These are phyloP conservation scores for Cygnus olor DNA, from an alignment of 2,797 vertebrate species.

Conservation along the genomic window DNA sequence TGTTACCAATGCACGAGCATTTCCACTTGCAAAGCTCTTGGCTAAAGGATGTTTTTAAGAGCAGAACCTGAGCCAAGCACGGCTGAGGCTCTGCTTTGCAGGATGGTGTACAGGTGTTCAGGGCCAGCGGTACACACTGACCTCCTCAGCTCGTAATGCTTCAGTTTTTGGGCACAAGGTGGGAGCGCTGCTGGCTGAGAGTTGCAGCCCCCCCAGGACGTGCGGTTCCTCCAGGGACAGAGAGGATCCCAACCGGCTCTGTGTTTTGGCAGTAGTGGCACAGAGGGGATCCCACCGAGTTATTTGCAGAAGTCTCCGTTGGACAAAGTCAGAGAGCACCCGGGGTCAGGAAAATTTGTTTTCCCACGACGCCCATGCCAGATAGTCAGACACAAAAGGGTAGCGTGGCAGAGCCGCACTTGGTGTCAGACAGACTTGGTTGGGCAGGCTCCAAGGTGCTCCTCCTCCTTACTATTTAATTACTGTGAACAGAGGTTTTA, in stretches of 20 bases:
- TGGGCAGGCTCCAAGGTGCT: constrained; percentile 50
- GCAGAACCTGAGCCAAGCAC: background rate
- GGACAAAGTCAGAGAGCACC: background rate
- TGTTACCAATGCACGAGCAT: constrained; percentile 28
- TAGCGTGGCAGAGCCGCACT: background rate
- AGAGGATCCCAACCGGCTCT: background rate
- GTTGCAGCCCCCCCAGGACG: background rate
- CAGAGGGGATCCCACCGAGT: background rate
- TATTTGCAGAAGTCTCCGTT: background rate
- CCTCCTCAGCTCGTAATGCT: background rate
- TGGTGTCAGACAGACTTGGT: constrained; percentile 3
- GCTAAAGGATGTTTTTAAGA: background rate
- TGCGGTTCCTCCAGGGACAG: background rate
- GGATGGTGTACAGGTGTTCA: background rate
- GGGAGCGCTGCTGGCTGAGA: background rate
- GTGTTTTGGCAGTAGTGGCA: background rate
- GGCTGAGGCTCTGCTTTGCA: accelerated
- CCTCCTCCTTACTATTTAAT: constrained; percentile 72
- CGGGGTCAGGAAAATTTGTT: background rate
- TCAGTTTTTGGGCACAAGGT: background rate
- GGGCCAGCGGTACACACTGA: background rate
- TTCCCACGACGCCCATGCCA: background rate
- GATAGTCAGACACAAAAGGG: background rate
- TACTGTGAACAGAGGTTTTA: constrained; percentile 74
- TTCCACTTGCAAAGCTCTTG: background rate